These are phyloP conservation scores for Myripristis jacobus DNA, from an alignment of 2,797 vertebrate genomes.

Conservation along the genomic window DNA sequence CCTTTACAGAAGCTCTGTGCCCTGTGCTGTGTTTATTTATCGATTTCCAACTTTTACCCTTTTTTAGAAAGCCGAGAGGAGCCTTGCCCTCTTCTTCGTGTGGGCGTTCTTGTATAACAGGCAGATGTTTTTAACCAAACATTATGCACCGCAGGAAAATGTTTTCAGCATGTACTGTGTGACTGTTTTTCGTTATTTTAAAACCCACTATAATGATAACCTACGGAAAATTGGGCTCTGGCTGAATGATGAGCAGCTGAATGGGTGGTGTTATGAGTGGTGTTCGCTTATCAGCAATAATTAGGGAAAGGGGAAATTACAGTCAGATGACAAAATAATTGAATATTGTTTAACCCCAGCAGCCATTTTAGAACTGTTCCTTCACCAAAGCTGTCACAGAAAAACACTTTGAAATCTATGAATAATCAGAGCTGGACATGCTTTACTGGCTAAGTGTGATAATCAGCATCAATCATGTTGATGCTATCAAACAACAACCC, in stretches of 20 bases:
- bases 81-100: conserved; percentile 52
- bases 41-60: conserved; percentile 63
- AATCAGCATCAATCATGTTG: too few species aligned
- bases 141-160: conserved; percentile 50
- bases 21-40: conserved; percentile 31
- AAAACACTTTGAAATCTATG: background rate
- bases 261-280: conserved; percentile 10
- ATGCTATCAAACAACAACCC: too few species aligned
- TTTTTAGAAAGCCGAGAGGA: conserved; percentile 57
- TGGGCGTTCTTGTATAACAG: conserved; percentile 73
- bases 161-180: conserved; percentile 16
- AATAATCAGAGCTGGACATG: background rate
- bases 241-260: conserved; percentile 15
- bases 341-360: background rate
- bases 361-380: conserved; percentile 3
- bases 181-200: conserved; percentile 29
- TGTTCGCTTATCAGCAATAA: conserved; percentile 14
- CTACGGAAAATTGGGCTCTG: conserved; percentile 7
- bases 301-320: background rate
- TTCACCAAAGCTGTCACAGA: background rate
- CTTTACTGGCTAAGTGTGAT: background rate
- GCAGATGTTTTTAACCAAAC: conserved; percentile 68
- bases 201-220: conserved; percentile 38
- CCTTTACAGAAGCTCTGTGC: conserved; percentile 9
- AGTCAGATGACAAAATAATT: conserved; percentile 1